Percentiles rank a stretch among this genome's conserved stretches.
Evolutionary conservation across 2,113 vertebrate species (phyloP).

Genomic region (Toxostoma redivivum): DNA sequence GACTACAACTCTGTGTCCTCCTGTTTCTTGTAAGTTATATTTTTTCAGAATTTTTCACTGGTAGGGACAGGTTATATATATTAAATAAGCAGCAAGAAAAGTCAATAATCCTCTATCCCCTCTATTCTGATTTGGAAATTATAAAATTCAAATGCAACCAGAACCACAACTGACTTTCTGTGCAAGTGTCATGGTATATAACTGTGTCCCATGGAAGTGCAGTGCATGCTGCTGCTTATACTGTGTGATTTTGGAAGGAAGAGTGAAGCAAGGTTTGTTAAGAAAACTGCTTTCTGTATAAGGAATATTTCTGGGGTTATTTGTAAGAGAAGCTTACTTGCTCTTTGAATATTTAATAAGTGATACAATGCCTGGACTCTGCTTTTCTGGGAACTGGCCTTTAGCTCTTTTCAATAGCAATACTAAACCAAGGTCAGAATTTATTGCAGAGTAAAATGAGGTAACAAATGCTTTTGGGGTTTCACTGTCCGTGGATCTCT

Average conservation of each 20-base stretch:
- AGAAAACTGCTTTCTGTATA: neutral
- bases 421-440: neutral
- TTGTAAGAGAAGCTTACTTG: neutral
- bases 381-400: neutral
- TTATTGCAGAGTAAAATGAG: neutral
- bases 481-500: neutral
- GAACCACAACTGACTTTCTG: neutral
- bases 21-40: neutral
- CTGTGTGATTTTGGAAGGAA: neutral
- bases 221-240: neutral
- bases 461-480: neutral
- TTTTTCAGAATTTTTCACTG: neutral
- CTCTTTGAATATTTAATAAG: neutral
- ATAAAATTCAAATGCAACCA: neutral
- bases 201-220: neutral
- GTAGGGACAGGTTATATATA: neutral
- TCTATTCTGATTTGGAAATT: neutral
- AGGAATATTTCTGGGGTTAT: neutral
- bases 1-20: neutral
- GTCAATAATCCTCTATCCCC: neutral
- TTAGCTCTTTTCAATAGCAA: neutral
- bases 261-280: neutral
- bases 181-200: rapidly evolving
- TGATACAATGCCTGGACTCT: neutral
- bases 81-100: neutral